Evolutionary conservation across 2,888 invertebrate species (phyloP).

Genomic region (Thelaira solivaga): DNA sequence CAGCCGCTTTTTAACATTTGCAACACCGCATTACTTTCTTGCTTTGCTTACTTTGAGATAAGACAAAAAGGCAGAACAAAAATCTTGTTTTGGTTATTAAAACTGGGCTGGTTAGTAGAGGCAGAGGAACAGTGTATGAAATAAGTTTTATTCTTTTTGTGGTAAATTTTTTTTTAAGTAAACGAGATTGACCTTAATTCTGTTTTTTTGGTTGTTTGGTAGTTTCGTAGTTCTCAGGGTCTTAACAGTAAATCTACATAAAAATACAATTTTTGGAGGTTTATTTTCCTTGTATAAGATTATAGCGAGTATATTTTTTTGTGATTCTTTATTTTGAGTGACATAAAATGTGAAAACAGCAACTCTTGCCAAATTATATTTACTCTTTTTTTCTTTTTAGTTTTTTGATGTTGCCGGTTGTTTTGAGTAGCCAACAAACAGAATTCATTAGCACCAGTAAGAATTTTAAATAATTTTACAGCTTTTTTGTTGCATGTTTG

Average conservation of each 20-base stretch:
- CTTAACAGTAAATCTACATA: conserved; percentile 19
- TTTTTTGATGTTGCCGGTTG: background rate
- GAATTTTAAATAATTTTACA: conserved; percentile 26
- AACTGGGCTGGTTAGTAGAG: conserved; percentile 9
- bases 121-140: background rate
- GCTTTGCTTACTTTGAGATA: background rate
- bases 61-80: background rate
- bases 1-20: background rate
- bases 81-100: conserved; percentile 14
- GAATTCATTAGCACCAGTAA: conserved; percentile 35
- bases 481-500: background rate
- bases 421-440: conserved; percentile 26
- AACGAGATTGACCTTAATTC: conserved; percentile 50
- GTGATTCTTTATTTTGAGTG: conserved; percentile 24
- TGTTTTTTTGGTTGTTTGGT: conserved; percentile 16
- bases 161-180: background rate
- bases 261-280: background rate
- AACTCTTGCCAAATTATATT: conserved; percentile 44
- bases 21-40: conserved; percentile 23
- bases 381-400: conserved; percentile 2
- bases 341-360: background rate
- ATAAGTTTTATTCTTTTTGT: conserved; percentile 26
- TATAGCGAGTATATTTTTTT: background rate
- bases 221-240: conserved; percentile 26
- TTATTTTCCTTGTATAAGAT: background rate